These are phyloP conservation scores for Nomada lathburiana DNA, from an alignment of 2,888 invertebrate genomes.

Conservation along the genomic window DNA sequence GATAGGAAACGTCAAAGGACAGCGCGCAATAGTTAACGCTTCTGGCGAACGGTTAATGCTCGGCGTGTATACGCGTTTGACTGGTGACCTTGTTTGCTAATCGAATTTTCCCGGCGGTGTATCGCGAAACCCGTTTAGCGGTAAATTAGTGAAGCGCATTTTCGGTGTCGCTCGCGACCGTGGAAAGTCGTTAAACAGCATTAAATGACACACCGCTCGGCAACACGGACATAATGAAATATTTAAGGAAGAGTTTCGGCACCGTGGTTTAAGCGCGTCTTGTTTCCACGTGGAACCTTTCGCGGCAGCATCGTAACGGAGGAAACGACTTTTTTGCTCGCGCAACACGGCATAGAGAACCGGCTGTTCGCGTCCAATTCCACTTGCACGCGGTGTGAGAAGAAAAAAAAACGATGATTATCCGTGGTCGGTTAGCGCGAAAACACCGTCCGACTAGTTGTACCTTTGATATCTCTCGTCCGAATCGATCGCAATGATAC, in stretches of 20 bases:
- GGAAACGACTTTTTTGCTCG: slow-evolving; percentile 8
- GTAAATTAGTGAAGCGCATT: slow-evolving; percentile 31
- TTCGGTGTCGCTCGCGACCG: slow-evolving; percentile 34
- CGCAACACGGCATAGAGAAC: slow-evolving; percentile 24
- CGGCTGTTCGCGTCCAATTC: slow-evolving; percentile 10
- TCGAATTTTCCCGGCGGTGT: slow-evolving; percentile 30
- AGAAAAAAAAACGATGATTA: slow-evolving; percentile 34
- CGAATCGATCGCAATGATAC: slow-evolving; percentile 53
- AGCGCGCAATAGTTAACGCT: slow-evolving; percentile 4
- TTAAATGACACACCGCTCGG: slow-evolving; percentile 7
- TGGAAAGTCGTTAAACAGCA: slow-evolving; percentile 36
- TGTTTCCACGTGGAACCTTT: neutral
- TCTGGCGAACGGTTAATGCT: slow-evolving; percentile 1
- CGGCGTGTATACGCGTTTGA: slow-evolving; percentile 11
- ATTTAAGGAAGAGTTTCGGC: slow-evolving; percentile 36
- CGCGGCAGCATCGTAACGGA: slow-evolving; percentile 1
- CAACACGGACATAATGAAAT: slow-evolving; percentile 29
- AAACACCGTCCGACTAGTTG: slow-evolving; percentile 33
- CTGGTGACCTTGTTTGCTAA: slow-evolving; percentile 48
- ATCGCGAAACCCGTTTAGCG: slow-evolving; percentile 40
- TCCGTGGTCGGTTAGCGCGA: slow-evolving; percentile 43
- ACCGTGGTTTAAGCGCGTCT: neutral
- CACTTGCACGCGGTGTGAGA: neutral
- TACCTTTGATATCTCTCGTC: slow-evolving; percentile 35
- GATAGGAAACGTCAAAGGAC: neutral